Conservation (phyloP, 2,113 vertebrate genomes). For the Orthonyx spaldingii region DNA sequence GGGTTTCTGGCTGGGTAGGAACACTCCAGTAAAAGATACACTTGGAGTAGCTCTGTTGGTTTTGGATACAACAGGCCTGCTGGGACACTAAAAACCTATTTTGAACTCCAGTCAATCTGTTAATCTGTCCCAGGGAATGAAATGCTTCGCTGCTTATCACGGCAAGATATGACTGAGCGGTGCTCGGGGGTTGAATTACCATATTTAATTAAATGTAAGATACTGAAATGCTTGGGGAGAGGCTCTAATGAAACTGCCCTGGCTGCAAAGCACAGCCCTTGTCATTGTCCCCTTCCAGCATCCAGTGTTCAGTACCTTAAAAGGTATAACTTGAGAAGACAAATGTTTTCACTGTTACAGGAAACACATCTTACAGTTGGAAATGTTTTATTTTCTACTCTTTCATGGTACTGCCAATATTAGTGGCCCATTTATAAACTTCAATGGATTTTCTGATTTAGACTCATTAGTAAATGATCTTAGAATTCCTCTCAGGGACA, state of each 20-base stretch:
- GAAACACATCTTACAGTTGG: not conserved
- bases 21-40: not conserved
- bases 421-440: not conserved
- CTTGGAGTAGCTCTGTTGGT: not conserved
- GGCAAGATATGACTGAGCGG: not conserved
- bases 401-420: not conserved
- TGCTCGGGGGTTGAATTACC: slow-evolving; percentile 44
- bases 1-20: not conserved
- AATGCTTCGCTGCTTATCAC: slow-evolving; percentile 32
- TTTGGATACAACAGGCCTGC: slow-evolving; percentile 17
- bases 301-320: not conserved
- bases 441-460: not conserved
- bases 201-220: slow-evolving; percentile 62
- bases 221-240: slow-evolving; percentile 20
- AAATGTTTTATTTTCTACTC: not conserved
- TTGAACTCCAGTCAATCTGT: slow-evolving; percentile 40
- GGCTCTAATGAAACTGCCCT: slow-evolving; percentile 23
- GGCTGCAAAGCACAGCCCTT: slow-evolving; percentile 1
- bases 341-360: not conserved
- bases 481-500: not conserved
- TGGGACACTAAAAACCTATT: slow-evolving; percentile 27
- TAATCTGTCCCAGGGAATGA: slow-evolving; percentile 27
- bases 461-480: not conserved
- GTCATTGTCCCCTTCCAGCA: not conserved
- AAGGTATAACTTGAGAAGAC: not conserved